phyloP scores from a whole-genome alignment of 2,888 invertebrate genomes.

The Halocaridina rubra region DNA sequence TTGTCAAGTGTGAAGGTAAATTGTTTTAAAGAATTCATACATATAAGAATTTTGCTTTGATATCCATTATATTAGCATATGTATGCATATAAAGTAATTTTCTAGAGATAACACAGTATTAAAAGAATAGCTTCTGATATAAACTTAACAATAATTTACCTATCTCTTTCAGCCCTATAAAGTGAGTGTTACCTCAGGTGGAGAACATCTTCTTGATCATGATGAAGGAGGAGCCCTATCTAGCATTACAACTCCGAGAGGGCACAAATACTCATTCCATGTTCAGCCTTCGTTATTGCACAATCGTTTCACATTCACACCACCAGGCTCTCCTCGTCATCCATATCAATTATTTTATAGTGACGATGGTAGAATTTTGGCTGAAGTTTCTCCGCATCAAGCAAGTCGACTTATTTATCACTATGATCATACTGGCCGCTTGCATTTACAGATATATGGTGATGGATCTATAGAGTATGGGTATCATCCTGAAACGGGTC shows the following conservation, averaged over 20 bases:
- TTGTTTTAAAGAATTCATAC: background rate
- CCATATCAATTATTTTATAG: constrained; percentile 62
- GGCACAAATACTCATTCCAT: constrained; percentile 93
- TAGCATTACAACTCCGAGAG: constrained; percentile 90
- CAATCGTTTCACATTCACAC: constrained; percentile 74
- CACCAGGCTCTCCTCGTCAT: constrained; percentile 78
- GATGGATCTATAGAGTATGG: constrained; percentile 65
- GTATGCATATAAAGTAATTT: too few species aligned
- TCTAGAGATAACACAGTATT: too few species aligned
- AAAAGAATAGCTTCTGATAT: too few species aligned
- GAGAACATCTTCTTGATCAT: constrained; percentile 90
- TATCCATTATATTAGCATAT: background rate
- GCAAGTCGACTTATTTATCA: constrained; percentile 90
- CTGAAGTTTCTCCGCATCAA: constrained; percentile 88
- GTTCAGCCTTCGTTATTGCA: constrained; percentile 72
- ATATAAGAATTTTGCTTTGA: background rate
- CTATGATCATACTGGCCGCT: constrained; percentile 84
- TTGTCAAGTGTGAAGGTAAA: constrained; percentile 85
- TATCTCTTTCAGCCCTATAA: constrained; percentile 78
- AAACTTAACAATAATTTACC: too few species aligned
- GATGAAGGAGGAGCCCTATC: constrained; percentile 93
- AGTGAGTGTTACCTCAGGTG: constrained; percentile 91
- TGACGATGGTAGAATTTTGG: constrained; percentile 77
- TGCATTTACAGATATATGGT: constrained; percentile 80
- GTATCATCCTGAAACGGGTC: constrained; percentile 64